Base-by-base conservation (phyloP, 2,113 vertebrate genomes). In the Quiscalus mexicanus region DNA sequence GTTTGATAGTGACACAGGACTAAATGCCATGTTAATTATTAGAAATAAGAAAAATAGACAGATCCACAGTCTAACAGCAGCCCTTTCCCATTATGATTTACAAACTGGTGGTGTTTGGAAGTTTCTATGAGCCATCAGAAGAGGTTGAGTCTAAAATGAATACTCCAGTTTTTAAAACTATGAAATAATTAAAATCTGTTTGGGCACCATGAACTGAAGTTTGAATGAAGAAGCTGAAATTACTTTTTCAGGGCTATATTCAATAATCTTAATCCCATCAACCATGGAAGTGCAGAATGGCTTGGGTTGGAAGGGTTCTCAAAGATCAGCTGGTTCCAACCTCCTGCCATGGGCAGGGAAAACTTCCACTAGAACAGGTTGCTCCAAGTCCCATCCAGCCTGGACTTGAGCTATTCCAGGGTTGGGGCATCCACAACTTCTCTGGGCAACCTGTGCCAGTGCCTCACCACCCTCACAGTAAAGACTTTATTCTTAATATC, bases 401-500 rank as follows among this genome's bases (percentile, higher is more conserved):
- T 27, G 30, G 5, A 20, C 47, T 47, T 27, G 30, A 69, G 27
- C 17, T 41, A 6, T 55, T 89, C 14, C 47, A 55, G 17, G 11
- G 5, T 1, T 47, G n/a, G 6, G 8, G 6, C 20, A 83, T 6
- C 39, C 25, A 41, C 4, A 68, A 2, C 2, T 60, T 45, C 30
- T 60, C 33, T 60, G 24, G 23, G 11, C 11, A 55, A 19, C n/a
- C 16, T 35, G 4, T 41, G 10, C 9, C 30, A 22, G 6, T 2
- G 30, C 35, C 3, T 69, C 21, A 55, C 8, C 11, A 41, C 4
- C 6, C 12, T 69, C 41, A 35, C 15, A 31, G 25, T 15, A 62
- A 35, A 49, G 25, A 35, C 11, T 55, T 76, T 47, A 27, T 41
- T 49, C 21, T 41, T 41, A 49, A 55, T 31, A 31, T 2, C 17